Percentiles rank a stretch among this genome's conserved stretches.
Conservation (phyloP, 2,113 vertebrate species). For the Panurus biarmicus region DNA sequence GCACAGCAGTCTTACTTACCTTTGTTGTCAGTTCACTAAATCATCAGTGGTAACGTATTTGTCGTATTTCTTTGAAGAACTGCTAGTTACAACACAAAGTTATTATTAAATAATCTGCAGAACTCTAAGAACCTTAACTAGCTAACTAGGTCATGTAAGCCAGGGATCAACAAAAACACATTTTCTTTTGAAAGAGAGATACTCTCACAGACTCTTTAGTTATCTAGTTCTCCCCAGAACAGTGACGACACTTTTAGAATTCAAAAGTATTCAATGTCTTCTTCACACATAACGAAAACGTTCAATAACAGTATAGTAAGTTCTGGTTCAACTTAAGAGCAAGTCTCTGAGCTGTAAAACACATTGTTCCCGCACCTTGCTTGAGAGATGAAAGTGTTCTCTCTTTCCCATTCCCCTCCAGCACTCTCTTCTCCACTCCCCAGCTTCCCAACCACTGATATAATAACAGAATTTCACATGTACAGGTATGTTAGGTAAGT, state of each 20-base stretch:
- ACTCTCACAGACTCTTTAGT: neutral
- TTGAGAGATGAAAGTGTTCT: neutral
- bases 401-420: neutral
- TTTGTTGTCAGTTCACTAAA: neutral
- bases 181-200: neutral
- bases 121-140: neutral
- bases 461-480: neutral
- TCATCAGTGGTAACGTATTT: neutral
- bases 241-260: neutral
- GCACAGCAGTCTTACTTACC: neutral
- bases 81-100: neutral
- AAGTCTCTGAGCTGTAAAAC: neutral
- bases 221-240: neutral
- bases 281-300: neutral
- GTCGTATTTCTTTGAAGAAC: neutral
- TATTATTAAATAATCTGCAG: neutral
- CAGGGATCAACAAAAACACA: neutral
- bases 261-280: neutral
- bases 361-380: accelerated
- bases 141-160: neutral
- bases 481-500: neutral
- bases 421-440: neutral
- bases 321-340: neutral
- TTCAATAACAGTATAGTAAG: neutral
- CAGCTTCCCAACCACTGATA: neutral